Conservation (phyloP, 2,888 invertebrate species). For the Leucophenga montana region DNA sequence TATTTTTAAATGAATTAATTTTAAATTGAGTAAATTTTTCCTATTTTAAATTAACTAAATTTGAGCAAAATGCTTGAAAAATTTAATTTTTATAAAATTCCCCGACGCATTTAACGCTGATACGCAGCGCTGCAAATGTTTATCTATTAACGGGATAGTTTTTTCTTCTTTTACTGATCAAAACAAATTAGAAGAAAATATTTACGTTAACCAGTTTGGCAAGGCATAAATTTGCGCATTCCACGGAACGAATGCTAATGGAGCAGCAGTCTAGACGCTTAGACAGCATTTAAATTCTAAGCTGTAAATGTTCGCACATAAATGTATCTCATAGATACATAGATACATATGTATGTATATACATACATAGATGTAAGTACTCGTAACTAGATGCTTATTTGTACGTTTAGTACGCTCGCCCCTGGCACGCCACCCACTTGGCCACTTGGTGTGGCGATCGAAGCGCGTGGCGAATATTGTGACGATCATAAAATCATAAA, state of each 20-base stretch:
- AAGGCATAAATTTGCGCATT: no score
- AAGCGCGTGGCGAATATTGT: not conserved
- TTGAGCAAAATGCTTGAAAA: no score
- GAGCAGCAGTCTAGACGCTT: slow-evolving; percentile 28
- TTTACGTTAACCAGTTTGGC: no score
- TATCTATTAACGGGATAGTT: no score
- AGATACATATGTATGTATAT: not conserved
- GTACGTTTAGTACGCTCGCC: not conserved
- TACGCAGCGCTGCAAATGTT: no score
- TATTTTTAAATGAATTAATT: no score
- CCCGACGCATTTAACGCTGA: no score
- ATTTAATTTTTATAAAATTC: no score
- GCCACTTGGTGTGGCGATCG: no score
- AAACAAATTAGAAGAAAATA: slow-evolving; percentile 3
- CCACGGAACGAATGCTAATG: no score
- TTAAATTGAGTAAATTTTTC: no score
- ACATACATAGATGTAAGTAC: not conserved
- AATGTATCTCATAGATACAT: not conserved
- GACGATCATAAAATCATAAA: not conserved
- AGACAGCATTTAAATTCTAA: slow-evolving; percentile 20
- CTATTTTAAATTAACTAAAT: not conserved
- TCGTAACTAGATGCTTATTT: not conserved
- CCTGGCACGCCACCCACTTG: slow-evolving; percentile 11
- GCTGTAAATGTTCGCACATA: not conserved
- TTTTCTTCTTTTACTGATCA: slow-evolving; percentile 17